Percentiles rank a stretch among this genome's conserved stretches.
Conservation (phyloP, 2,797 vertebrate species). For the Pitangus sulphuratus region DNA sequence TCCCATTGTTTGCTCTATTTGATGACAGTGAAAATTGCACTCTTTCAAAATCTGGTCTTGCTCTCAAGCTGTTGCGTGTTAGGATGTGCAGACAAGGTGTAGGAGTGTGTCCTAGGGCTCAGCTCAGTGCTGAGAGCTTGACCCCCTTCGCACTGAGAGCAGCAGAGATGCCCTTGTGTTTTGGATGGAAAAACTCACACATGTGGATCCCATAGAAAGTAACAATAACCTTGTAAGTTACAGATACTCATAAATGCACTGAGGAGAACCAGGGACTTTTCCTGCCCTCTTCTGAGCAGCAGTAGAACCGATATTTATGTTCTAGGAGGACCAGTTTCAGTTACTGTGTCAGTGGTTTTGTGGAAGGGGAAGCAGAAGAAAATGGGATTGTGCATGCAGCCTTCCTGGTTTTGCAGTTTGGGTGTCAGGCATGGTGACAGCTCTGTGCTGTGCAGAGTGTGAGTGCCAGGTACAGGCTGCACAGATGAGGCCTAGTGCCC, state of each 20-base stretch:
- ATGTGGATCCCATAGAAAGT: neutral
- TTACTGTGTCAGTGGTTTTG: neutral
- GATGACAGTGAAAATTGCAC: neutral
- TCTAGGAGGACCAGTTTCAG: conserved; percentile 10
- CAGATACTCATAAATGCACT: neutral
- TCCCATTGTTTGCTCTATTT: neutral
- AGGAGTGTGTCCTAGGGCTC: neutral
- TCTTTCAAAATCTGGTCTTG: neutral
- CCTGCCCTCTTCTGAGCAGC: neutral
- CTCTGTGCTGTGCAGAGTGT: neutral
- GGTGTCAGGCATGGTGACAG: neutral
- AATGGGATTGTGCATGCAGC: neutral
- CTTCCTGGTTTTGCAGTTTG: neutral
- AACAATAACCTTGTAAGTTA: neutral
- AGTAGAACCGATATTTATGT: neutral
- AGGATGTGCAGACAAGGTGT: neutral
- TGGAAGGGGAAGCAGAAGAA: neutral
- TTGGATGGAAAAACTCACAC: neutral
- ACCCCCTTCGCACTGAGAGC: neutral
- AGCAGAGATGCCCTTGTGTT: neutral
- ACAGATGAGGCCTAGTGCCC: neutral
- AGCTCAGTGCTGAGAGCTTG: neutral
- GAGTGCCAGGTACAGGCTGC: neutral
- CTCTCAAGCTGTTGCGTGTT: neutral
- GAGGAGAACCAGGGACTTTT: neutral